Evolutionary conservation across 2,113 vertebrate genomes (phyloP).

Genomic region (Empidonax alnorum): DNA sequence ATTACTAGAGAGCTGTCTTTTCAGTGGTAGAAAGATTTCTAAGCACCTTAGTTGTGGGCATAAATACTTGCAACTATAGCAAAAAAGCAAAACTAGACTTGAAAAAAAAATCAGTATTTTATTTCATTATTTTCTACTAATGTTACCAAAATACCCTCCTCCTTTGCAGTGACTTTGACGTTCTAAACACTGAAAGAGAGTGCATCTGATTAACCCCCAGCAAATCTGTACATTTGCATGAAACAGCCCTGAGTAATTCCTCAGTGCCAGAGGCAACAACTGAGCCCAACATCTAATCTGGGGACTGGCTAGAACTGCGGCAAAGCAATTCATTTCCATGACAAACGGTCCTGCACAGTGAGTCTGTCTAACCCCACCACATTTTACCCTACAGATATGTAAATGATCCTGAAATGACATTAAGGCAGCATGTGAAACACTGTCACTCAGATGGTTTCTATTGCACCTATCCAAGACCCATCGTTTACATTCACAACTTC

Average conservation of each 20-base stretch:
- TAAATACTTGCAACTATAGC: not conserved
- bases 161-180: not conserved
- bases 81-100: not conserved
- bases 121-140: not conserved
- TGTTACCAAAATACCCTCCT: not conserved
- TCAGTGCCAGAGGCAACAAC: not conserved
- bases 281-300: not conserved
- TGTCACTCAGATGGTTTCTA: not conserved
- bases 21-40: not conserved
- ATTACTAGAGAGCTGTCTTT: not conserved
- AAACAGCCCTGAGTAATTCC: not conserved
- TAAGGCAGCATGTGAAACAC: not conserved
- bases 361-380: not conserved
- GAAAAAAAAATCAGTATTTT: not conserved
- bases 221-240: not conserved
- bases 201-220: not conserved
- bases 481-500: not conserved
- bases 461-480: not conserved
- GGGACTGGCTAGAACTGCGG: not conserved
- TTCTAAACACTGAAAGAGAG: not conserved
- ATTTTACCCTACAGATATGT: not conserved
- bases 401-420: not conserved
- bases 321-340: not conserved
- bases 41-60: not conserved
- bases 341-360: not conserved